Base-by-base conservation (phyloP, 2,888 invertebrate species). In the Cerastis leucographa region DNA sequence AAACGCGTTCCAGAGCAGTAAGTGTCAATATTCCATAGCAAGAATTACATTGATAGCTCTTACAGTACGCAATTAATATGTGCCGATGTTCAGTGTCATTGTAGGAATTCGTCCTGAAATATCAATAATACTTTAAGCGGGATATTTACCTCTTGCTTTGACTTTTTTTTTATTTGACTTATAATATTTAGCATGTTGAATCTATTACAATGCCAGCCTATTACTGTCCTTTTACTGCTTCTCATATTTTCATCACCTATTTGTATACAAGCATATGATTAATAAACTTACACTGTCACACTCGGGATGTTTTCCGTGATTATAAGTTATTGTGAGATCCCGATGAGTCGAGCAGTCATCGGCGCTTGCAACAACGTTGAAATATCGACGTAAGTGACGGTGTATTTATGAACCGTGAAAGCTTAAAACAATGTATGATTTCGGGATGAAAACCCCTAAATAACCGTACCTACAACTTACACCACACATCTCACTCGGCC, bases 401-500 rank as follows among this genome's bases (percentile, higher is more conserved):
- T 35, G 35, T 2, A 35, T 1, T 35, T 35, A 35, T 35, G 35
- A 35, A 35, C 3, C 35, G 35, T 35, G 35, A 35, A 35, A 35
- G 35, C 35, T 35, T 35, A 35, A 1, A 35, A 35, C 35, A 35
- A 35, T 29, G 29, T 29, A 1, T 25, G 2, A 25, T 56, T 25
- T 56, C 25, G 2, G 8, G 19, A 7, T 29, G 59, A 19, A 9
- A 19, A 29, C 19, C 2, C 1, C 9, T 6, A 17, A 25, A 14
- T 19, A 70, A 73, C 40, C 49, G n/a, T 68, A n/a, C 49, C 19
- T 68, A n/a, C 5, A 22, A 22, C 69, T 87, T 85, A 75, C 9
- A 49, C 89, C 87, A 80, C 35, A 73, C 78, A 67, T 83, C 74
- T 85, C 86, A 84, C 85, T 78, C 85, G 84, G 85, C 78, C 90